phyloP scores from a whole-genome alignment of 1,140 invertebrate species.

The Drosophila arawakana region DNA sequence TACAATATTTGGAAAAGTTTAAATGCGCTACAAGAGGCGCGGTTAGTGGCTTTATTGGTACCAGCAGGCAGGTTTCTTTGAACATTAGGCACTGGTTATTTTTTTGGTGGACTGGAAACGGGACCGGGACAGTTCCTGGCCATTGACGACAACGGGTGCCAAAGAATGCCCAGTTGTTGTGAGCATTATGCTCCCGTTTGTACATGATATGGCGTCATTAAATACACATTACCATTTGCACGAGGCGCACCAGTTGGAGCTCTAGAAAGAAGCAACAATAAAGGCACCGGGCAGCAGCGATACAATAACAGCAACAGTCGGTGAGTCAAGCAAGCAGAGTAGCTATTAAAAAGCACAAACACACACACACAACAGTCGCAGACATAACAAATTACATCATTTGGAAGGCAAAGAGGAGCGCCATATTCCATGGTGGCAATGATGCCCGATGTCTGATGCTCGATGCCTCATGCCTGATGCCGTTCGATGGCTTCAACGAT shows the following conservation, averaged over 20 bases:
- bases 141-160: conserved; percentile 56
- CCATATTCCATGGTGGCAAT: conserved; percentile 25
- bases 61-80: conserved; percentile 50
- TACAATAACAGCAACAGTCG: conserved; percentile 62
- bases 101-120: conserved; percentile 5
- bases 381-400: conserved; percentile 75
- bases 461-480: conserved; percentile 19
- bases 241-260: conserved; percentile 6
- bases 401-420: conserved; percentile 59
- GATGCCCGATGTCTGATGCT: conserved; percentile 22
- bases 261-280: conserved; percentile 40
- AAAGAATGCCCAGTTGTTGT: conserved; percentile 50
- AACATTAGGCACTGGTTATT: conserved; percentile 59
- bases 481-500: conserved; percentile 44
- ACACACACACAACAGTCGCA: conserved; percentile 43
- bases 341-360: conserved; percentile 71
- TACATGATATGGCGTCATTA: conserved; percentile 83
- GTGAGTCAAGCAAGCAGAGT: conserved; percentile 51
- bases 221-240: conserved; percentile 77
- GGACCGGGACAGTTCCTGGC: neutral
- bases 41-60: conserved; percentile 67
- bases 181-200: conserved; percentile 66
- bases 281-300: conserved; percentile 55
- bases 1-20: conserved; percentile 73
- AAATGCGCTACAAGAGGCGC: too few species aligned